Base-by-base conservation (phyloP, 92 coral and sea anemone genomes). In the Phenganax stokvisi region DNA sequence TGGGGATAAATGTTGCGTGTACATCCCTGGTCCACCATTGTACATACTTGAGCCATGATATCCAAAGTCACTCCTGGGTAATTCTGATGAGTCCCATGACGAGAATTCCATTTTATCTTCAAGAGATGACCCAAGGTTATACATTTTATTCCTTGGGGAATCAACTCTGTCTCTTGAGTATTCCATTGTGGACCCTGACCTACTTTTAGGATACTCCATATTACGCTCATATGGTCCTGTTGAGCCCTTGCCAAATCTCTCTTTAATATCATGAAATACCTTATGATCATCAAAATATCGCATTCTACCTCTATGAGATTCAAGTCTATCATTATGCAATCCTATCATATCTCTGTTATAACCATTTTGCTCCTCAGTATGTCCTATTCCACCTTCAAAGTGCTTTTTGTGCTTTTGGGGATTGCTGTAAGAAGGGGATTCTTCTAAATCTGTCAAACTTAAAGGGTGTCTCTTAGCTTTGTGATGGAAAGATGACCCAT, bases 91-190 rank as follows among this genome's bases (percentile, higher is more conserved):
- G 54, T 68, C 31, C 16, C 73, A 20, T 28, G 17, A 12, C 10
- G 53, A 11, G 73, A 68, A 68, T 68, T 53, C 73, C 73, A 68
- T 28, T 68, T 28, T 53, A 68, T 68, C 73, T 53, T 37, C 52
- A 68, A 68, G 73, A 29, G 73, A 68, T 51, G 7, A 30, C 52
- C 54, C 73, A 30, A 10, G 47, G 29, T 3, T 51, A 68, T 37
- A 51, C 30, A 28, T 20, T 20, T 8, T 37, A 68, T 64, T 44
- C 9, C 31, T 7, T 20, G 70, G 31, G 47, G 3, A 64, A 10
- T 9, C 37, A 30, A 64, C 29, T 64, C 70, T 64, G 10, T 17
- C 70, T n/a, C 37, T 64, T n/a, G 70, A 64, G 31, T 20, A 61
- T 15, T 61, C 67, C 25, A 17, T 61, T 64, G 47, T 37, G 47